These are phyloP conservation scores for Nanger granti DNA, from an alignment of 2,113 vertebrate genomes.

Conservation along the genomic window DNA sequence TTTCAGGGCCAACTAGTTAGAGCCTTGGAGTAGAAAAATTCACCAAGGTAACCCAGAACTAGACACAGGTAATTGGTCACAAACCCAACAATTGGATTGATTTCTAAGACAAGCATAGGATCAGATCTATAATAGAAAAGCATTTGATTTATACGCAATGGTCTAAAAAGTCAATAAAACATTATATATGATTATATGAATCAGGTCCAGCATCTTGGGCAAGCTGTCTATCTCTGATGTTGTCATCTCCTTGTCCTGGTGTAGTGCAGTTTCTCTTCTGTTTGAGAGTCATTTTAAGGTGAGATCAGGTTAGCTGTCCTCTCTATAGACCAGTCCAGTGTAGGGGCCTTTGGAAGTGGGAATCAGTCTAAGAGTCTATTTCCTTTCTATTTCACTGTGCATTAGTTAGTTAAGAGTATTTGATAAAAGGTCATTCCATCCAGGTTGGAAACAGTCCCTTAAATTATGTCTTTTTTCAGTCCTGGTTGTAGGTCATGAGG, in stretches of 20 bases:
- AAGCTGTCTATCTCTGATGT: not conserved
- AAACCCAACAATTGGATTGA: not conserved
- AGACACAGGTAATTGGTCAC: not conserved
- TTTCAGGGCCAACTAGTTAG: not conserved
- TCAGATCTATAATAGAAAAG: not conserved
- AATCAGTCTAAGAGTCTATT: not conserved
- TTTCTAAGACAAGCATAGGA: not conserved
- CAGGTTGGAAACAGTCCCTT: not conserved
- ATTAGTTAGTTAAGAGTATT: not conserved
- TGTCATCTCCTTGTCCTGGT: not conserved
- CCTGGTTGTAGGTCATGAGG: not conserved
- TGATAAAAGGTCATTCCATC: not conserved
- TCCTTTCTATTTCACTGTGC: not conserved
- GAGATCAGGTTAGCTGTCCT: not conserved
- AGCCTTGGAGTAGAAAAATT: not conserved
- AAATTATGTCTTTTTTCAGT: not conserved
- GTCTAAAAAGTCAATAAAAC: not conserved
- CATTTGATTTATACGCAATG: not conserved
- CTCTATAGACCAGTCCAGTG: not conserved
- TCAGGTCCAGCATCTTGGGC: not conserved
- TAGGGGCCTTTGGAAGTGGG: not conserved
- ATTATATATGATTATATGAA: not conserved
- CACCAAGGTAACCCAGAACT: not conserved
- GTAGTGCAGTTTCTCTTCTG: not conserved
- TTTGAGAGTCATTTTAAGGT: not conserved